A percentile compares a stretch with the other conserved stretches of the same genome.
Evolutionary conservation across 2,797 vertebrate genomes (phyloP).

Genomic region (Acanthiza pusilla): DNA sequence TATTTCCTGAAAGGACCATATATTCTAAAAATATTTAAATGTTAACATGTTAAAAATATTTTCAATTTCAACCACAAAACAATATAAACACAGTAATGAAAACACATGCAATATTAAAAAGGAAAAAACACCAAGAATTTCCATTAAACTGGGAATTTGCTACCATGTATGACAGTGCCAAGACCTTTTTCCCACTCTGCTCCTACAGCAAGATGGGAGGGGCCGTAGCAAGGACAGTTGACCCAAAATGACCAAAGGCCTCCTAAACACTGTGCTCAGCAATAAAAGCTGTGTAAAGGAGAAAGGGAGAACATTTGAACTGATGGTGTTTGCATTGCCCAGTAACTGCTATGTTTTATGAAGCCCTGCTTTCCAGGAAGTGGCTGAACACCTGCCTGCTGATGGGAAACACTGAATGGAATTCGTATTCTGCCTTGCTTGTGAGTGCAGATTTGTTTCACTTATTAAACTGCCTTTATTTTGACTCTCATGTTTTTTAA

Average conservation of each 20-base stretch:
- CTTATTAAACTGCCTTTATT: background rate
- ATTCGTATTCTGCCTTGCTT: background rate
- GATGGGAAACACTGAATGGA: background rate
- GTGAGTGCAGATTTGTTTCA: background rate
- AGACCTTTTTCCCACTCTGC: background rate
- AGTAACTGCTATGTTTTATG: accelerated
- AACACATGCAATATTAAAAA: background rate
- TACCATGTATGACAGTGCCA: background rate
- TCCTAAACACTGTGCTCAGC: background rate
- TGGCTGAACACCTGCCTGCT: background rate
- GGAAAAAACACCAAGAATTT: background rate
- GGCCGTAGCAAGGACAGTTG: accelerated
- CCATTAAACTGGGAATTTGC: background rate
- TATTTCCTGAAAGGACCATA: conserved; percentile 19
- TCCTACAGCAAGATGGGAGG: background rate
- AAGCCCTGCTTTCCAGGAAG: background rate
- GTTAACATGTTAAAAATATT: background rate
- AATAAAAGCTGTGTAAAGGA: background rate
- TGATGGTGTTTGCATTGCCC: background rate
- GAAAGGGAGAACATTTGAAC: accelerated
- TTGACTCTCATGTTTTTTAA: background rate
- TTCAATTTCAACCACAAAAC: background rate
- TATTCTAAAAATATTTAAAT: conserved; percentile 48
- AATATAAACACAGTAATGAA: background rate
- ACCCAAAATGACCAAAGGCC: background rate